phyloP scores from a whole-genome alignment of 2,113 vertebrate species.

The Sander vitreus region DNA sequence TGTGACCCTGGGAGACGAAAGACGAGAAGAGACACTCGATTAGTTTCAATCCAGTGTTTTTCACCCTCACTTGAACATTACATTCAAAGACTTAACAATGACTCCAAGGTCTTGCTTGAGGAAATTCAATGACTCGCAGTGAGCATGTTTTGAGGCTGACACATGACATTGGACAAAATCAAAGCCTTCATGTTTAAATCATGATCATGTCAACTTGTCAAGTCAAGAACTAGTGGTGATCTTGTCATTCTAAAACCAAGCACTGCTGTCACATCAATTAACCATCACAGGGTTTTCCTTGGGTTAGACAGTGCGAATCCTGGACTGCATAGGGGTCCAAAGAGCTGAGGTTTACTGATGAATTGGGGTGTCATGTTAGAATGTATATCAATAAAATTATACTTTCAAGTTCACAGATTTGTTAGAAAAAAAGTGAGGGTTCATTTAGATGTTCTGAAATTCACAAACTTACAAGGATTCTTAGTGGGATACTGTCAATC shows the following conservation, averaged over 20 bases:
- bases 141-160: not conserved
- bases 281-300: conserved; percentile 16
- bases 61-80: not conserved
- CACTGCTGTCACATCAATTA: conserved; percentile 39
- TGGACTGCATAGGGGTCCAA: not conserved
- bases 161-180: conserved; percentile 41
- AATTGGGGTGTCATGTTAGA: not conserved
- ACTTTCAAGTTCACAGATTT: conserved; percentile 11
- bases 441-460: conserved; percentile 8
- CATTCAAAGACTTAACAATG: conserved; percentile 28
- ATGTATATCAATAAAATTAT: conserved; percentile 13
- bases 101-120: conserved; percentile 33
- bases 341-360: conserved; percentile 17
- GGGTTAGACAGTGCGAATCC: conserved; percentile 11
- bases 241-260: conserved; percentile 34
- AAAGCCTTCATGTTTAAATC: conserved; percentile 62
- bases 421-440: not conserved
- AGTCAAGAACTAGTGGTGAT: conserved; percentile 22
- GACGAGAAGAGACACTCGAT: conserved; percentile 3
- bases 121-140: conserved; percentile 16
- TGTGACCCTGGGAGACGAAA: conserved; percentile 88
- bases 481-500: conserved; percentile 10
- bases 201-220: conserved; percentile 27
- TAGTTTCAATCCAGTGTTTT: not conserved
- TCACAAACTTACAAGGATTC: conserved; percentile 32